Evolutionary conservation across 2,888 invertebrate genomes (phyloP), one percentile per base, ranked within the genome.

Genomic region (Plebejus anna): DNA sequence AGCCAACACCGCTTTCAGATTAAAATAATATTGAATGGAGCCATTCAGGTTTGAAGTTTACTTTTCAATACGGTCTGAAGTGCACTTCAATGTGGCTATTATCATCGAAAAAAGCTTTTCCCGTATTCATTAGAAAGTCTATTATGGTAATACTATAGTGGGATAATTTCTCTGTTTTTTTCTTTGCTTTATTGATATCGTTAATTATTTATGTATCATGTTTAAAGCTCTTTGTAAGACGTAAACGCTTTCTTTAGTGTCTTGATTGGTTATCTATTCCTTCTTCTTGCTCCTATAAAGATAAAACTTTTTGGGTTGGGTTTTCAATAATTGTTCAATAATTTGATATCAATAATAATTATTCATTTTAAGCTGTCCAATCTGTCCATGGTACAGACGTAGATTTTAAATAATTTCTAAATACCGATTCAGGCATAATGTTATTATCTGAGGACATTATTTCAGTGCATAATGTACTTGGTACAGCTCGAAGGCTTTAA

Each of bases 111-210:
- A 70, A 71, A 71, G 11, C 42, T 71, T 66, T 70, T 71, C 42
- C 71, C 42, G 42, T 71, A 71, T 71, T 71, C 71, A 71, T 71
- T 71, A 71, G 71, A 71, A 71, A 71, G 71, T 71, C 71, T 42
- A 71, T 71, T 71, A 71, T 70, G 38, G 38, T 70, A 70, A 38
- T 38, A 61, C 66, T 66, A 71, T 38, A 42, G 42, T 71, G 42
- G 22, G 42, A 71, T 71, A 42, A 71, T 42, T 71, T 71, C 42
- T 42, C 71, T 71, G 42, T 42, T 71, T 71, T 71, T 71, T n/a
- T 71, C 66, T 66, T 66, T 32, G 32, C 32, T 66, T 66, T 36
- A 66, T 66, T 66, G 66, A 66, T 66, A 66, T 66, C 32, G 32
- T 36, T 66, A 66, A 32, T 66, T 4, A 59, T 59, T 59, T 59